Evolutionary conservation across 2,113 vertebrate species (phyloP).

Genomic region (Rostratula benghalensis): DNA sequence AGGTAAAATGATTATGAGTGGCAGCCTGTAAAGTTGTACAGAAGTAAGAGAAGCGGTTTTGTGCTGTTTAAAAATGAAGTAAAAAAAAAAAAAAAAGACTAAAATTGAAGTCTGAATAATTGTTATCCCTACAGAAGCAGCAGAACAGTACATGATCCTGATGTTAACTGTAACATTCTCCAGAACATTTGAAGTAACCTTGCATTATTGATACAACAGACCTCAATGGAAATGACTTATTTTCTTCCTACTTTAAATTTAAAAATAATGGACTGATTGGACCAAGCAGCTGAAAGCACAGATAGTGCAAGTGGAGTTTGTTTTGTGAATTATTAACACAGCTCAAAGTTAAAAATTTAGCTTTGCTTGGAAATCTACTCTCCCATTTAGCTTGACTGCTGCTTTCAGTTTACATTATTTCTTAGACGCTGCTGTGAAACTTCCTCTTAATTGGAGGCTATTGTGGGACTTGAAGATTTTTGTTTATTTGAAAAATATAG

Average conservation of each 20-base stretch:
- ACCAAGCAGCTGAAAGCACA: slow-evolving; percentile 53
- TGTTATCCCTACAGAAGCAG: not conserved
- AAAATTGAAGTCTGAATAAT: slow-evolving; percentile 18
- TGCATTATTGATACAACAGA: slow-evolving; percentile 34
- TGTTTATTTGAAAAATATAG: slow-evolving; percentile 70
- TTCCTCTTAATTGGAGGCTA: slow-evolving; percentile 52
- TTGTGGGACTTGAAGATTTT: slow-evolving; percentile 62
- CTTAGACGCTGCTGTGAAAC: slow-evolving; percentile 52
- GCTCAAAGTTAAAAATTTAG: slow-evolving; percentile 64
- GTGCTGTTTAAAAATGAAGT: not conserved
- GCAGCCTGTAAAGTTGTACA: not conserved
- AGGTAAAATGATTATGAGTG: not conserved
- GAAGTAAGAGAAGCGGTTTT: not conserved
- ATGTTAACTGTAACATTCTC: not conserved
- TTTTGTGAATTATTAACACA: slow-evolving; percentile 56
- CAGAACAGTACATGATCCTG: not conserved
- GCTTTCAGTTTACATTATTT: slow-evolving; percentile 60
- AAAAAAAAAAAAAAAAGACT: not conserved
- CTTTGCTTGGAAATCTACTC: slow-evolving; percentile 35
- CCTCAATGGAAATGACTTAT: slow-evolving; percentile 4
- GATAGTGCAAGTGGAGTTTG: slow-evolving; percentile 45
- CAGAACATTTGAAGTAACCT: not conserved
- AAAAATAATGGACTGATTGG: slow-evolving; percentile 45
- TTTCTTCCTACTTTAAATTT: slow-evolving; percentile 39
- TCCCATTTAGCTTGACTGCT: slow-evolving; percentile 53